Percentiles rank a stretch among this genome's conserved stretches.
These are phyloP conservation scores for Ptychobarbus kaznakovi DNA, from an alignment of 2,797 vertebrate genomes.

Conservation along the genomic window DNA sequence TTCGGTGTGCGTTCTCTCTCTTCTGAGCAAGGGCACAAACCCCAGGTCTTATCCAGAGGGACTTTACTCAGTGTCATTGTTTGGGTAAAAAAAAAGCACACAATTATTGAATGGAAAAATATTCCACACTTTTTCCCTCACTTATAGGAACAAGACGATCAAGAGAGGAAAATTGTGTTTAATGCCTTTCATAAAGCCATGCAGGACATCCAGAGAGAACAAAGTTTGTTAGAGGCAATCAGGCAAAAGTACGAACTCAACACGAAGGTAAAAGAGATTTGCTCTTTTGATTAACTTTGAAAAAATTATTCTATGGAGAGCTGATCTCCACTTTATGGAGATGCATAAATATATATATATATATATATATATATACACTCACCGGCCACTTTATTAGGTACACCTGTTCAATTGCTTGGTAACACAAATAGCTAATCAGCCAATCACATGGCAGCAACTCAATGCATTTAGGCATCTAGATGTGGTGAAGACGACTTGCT, in stretches of 20 bases:
- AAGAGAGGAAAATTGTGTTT: conserved; percentile 71
- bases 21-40: neutral
- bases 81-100: neutral
- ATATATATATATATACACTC: too few species aligned
- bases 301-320: neutral
- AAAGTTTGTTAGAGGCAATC: conserved; percentile 67
- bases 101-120: neutral
- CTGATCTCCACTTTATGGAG: neutral
- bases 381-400: too few species aligned
- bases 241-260: conserved; percentile 71
- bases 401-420: too few species aligned
- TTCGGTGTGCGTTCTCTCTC: neutral
- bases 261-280: conserved; percentile 69
- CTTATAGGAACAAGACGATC: conserved; percentile 70
- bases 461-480: too few species aligned
- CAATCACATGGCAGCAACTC: too few species aligned
- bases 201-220: conserved; percentile 68
- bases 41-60: neutral
- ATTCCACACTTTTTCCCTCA: neutral
- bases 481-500: too few species aligned
- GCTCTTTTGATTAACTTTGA: neutral
- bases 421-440: too few species aligned
- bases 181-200: conserved; percentile 69
- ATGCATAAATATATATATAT: neutral
- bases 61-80: neutral